Base-by-base conservation (phyloP, 2,113 vertebrate species). In the Meriones unguiculatus region DNA sequence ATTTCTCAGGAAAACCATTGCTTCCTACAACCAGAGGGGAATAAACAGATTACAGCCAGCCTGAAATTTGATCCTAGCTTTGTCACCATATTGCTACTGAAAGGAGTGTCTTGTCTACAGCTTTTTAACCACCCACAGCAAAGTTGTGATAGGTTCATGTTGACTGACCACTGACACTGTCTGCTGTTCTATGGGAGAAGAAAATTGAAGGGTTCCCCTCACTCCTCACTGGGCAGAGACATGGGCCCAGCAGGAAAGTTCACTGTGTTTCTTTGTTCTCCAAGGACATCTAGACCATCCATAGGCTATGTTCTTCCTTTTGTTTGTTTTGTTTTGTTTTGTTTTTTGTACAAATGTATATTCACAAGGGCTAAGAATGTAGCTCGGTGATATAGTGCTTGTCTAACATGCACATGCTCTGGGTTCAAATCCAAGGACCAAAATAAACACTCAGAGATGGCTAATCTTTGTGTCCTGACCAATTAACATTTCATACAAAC, bases 1-100 rank as follows among this genome's bases (percentile, higher is more conserved):
- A 70, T 89, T 84, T 90, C 54, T 87, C 35, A 82, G 72, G 73
- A 81, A 62, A 65, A 59, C 35, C 18, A 25, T 70, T 67, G 77
- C 70, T 77, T 85, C 91, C 67, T 75, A 67, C 57, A 52, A 46
- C 18, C 18, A 80, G 76, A 80, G 59, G 20, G 54, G 52, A 70
- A 22, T 91, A 24, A 28, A 32, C 67, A 94, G 82, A 67, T 81
- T 24, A 30, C 25, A 91, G 13, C 8, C 62, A 24, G 13, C 22
- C 59, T 35, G 46, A 93, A 87, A 35, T 82, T 69, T 62, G 46
- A 30, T 84, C 35, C 62, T 32, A 12, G 52, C 59, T 69, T 28
- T 89, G 90, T 91, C 30, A 38, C 15, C 41, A 13, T 86, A 80
- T 70, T 75, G 57, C 70, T 76, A 41, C 25, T 87, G 62, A 20